Evolutionary conservation across 2,888 invertebrate species (phyloP).

Genomic region (Dryobota labecula): DNA sequence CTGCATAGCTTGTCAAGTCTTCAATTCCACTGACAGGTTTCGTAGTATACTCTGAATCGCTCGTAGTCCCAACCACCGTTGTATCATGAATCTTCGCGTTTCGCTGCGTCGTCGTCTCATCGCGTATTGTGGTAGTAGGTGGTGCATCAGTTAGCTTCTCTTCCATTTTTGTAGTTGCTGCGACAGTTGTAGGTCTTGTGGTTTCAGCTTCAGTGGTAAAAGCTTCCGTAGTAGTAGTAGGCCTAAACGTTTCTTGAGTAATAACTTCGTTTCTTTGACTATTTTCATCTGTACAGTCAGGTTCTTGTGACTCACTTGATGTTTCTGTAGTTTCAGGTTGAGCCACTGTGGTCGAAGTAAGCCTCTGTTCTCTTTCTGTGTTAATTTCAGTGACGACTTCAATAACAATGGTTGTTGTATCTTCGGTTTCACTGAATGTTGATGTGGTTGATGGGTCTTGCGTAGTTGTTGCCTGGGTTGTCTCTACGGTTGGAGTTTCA

Average conservation of each 20-base stretch:
- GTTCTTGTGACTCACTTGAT: conserved; percentile 46
- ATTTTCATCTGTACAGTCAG: conserved; percentile 76
- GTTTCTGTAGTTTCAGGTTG: conserved; percentile 66
- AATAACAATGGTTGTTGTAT: conserved; percentile 78
- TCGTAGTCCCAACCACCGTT: conserved; percentile 70
- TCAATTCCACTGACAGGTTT: conserved; percentile 76
- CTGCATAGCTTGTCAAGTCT: conserved; percentile 77
- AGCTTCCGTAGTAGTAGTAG: conserved; percentile 61
- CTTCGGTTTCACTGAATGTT: conserved; percentile 62
- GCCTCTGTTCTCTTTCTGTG: conserved; percentile 75
- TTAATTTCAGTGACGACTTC: conserved; percentile 81
- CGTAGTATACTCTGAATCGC: conserved; percentile 72
- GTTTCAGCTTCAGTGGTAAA: conserved; percentile 43
- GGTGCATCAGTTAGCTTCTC: conserved; percentile 35
- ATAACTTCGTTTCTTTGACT: conserved; percentile 84
- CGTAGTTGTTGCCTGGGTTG: conserved; percentile 57
- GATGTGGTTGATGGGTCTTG: conserved; percentile 59
- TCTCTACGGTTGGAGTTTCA: conserved; percentile 50
- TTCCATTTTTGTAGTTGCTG: conserved; percentile 30
- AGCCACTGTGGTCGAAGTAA: conserved; percentile 66
- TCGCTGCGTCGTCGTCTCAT: conserved; percentile 67
- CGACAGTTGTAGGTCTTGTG: conserved; percentile 32
- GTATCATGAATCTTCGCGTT: conserved; percentile 72
- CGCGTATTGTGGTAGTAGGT: conserved; percentile 32
- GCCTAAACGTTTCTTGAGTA: conserved; percentile 59